Conservation (phyloP, 2,888 invertebrate genomes). For the Lutraria lutraria region DNA sequence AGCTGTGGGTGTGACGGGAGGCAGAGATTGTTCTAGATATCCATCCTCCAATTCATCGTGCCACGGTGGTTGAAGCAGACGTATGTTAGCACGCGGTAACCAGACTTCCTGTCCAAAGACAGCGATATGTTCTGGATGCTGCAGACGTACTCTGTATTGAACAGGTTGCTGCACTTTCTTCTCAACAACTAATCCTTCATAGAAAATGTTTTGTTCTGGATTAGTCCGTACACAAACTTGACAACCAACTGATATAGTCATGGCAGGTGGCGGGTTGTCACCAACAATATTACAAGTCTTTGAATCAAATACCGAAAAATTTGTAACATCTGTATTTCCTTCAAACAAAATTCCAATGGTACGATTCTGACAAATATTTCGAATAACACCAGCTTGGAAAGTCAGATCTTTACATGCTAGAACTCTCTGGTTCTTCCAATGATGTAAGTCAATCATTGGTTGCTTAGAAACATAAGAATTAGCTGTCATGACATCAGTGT, state of each 20-base stretch:
- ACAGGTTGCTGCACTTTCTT: conserved; percentile 89
- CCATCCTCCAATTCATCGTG: conserved; percentile 93
- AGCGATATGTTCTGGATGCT: conserved; percentile 57
- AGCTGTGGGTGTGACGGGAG: conserved; percentile 62
- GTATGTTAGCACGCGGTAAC: conserved; percentile 95
- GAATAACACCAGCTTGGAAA: conserved; percentile 94
- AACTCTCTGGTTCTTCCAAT: conserved; percentile 97
- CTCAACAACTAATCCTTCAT: conserved; percentile 93
- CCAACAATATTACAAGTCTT: conserved; percentile 95
- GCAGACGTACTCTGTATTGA: conserved; percentile 90
- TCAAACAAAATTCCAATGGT: conserved; percentile 94
- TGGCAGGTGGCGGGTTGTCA: conserved; percentile 94
- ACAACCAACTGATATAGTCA: conserved; percentile 92
- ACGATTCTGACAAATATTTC: conserved; percentile 87
- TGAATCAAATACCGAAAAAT: conserved; percentile 91
- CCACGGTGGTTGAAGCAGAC: conserved; percentile 97
- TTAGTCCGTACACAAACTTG: conserved; percentile 91
- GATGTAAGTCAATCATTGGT: conserved; percentile 92
- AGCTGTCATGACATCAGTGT: conserved; percentile 57
- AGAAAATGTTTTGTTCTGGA: conserved; percentile 91
- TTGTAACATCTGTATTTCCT: conserved; percentile 91
- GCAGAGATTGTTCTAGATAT: conserved; percentile 65
- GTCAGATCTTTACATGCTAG: conserved; percentile 95
- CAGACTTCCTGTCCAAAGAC: conserved; percentile 86
- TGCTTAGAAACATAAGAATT: conserved; percentile 68